Percentiles rank a stretch among this genome's conserved stretches.
Evolutionary conservation across 37 sponge, comb jelly and placozoan genomes (phyloP).

Genomic region (Ianthella basta): DNA sequence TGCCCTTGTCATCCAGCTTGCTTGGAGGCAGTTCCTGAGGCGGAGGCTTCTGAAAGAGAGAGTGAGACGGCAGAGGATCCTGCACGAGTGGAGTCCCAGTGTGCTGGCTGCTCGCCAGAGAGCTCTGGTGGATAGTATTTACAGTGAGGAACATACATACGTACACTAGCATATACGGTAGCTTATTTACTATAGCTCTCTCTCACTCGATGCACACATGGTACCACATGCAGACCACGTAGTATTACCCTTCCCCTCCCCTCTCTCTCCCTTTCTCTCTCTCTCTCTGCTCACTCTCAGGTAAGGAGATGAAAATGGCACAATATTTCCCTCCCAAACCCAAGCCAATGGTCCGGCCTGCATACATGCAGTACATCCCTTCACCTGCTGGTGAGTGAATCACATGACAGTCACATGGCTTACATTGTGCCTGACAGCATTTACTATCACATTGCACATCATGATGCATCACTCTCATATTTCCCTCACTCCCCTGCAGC

Average conservation of each 20-base stretch:
- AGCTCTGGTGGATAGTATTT: conserved; percentile 68
- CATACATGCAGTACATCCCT: conserved; percentile 75
- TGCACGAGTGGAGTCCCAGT: conserved; percentile 91
- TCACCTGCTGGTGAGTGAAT: conserved; percentile 71
- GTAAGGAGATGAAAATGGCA: conserved; percentile 57
- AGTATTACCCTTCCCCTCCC: too few relatives aligned
- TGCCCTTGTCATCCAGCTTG: conserved; percentile 92
- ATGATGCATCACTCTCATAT: background rate
- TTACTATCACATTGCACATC: too few relatives aligned
- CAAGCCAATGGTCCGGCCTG: conserved; percentile 86
- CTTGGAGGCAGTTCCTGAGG: conserved; percentile 87
- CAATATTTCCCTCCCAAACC: conserved; percentile 85
- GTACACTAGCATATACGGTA: background rate
- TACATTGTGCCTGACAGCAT: background rate
- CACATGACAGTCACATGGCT: too few relatives aligned
- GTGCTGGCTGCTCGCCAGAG: conserved; percentile 88
- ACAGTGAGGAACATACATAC: conserved; percentile 68
- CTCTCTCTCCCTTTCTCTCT: too few relatives aligned
- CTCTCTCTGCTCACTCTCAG: conserved; percentile 25
- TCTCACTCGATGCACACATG: too few relatives aligned
- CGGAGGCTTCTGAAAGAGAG: conserved; percentile 50
- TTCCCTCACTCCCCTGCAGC: conserved; percentile 39
- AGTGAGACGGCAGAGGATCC: conserved; percentile 56
- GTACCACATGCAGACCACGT: too few relatives aligned
- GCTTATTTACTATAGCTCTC: background rate